Evolutionary conservation across 2,797 vertebrate genomes (phyloP).

Genomic region (Hemitrygon akajei): DNA sequence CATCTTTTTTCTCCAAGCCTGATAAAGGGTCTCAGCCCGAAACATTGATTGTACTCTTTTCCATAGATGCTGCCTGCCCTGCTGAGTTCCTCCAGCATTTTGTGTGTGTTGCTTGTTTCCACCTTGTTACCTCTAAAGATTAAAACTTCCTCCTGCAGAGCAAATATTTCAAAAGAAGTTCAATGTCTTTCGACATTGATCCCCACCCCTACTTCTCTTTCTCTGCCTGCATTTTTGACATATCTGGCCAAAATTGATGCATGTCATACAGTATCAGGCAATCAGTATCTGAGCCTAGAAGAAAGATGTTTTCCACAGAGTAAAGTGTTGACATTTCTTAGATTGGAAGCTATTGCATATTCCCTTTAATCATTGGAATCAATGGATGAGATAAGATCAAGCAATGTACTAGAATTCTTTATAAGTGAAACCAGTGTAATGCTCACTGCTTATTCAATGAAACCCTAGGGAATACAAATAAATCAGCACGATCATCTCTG

Average conservation of each 20-base stretch:
- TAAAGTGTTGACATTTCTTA: background rate
- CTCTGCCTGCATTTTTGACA: background rate
- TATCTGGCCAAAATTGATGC: background rate
- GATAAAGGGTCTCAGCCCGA: no score
- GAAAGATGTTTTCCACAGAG: background rate
- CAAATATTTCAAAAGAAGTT: background rate
- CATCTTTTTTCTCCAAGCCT: no score
- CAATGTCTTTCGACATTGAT: background rate
- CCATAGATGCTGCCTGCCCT: no score
- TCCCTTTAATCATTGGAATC: constrained; percentile 1
- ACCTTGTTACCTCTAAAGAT: background rate
- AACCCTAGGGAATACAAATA: background rate
- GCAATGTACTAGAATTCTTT: background rate
- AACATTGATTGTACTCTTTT: no score
- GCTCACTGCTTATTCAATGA: background rate
- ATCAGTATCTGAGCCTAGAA: background rate
- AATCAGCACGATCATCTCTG: background rate
- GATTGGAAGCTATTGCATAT: background rate
- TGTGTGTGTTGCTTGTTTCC: background rate
- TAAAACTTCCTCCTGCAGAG: background rate
- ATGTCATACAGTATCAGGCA: background rate
- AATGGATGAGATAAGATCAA: constrained; percentile 23
- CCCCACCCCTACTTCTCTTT: background rate
- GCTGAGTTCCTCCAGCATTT: no score
- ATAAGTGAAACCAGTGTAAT: background rate